Base-by-base conservation (phyloP, 2,888 invertebrate species). In the Glaucopsyche alexis region DNA sequence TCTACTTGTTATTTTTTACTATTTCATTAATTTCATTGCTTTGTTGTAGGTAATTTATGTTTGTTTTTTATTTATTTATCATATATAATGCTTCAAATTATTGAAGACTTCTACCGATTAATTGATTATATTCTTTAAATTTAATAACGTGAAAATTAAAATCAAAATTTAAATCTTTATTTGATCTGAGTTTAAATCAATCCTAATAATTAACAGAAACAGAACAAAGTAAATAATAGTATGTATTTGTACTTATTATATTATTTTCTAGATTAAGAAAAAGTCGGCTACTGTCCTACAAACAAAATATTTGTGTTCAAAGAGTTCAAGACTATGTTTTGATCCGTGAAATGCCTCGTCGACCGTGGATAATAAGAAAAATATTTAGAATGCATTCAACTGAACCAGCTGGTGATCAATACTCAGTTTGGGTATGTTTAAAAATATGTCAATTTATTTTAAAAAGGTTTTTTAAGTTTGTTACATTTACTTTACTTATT, bases 351-450 rank as follows among this genome's bases (percentile, higher is more conserved):
- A 89, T 91, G 89, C 82, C 81, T 79, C 88, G 87, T 81, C 83
- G 85, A 75, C 80, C 86, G 76, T 86, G 87, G 81, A 79, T 83
- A 79, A 76, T 91, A 79, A 94, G 91, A 78, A 94, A 93, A 78
- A 88, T 94, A 88, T 87, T 95, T 79, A 91, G 85, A 81, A 95
- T 95, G 94, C 92, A 94, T 80, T 78, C 91, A 42, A 83, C 86
- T 38, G 93, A 92, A 78, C 79, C 87, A 78, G 79, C 87, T 75
- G 88, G 87, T 74, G 94, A 94, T 84, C 94, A 94, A 83, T 95
- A 95, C 87, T 94, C 95, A 74, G 88, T 94, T 80, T 94, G 94
- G 94, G 95, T 95, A 87, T 90, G 93, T 73, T 47, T 49, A 6
- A 52, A 16, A 52, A 55, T 55, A 55, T 55, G 16, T 16, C 16